Conservation (phyloP, 2,888 invertebrate genomes). For the Drosophila eohydei region DNA sequence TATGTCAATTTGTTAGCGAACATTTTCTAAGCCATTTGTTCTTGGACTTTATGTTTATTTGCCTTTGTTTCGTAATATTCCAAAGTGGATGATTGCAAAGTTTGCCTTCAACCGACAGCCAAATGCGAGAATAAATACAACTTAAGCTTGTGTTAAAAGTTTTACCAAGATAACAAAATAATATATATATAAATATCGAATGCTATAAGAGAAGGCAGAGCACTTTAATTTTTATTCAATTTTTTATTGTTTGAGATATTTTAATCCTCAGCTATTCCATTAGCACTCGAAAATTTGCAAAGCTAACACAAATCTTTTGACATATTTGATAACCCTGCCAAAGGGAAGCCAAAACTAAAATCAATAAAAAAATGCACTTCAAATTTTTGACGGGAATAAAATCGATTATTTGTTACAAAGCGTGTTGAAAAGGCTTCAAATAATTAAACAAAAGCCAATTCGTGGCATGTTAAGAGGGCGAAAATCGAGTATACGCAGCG, state of each 20-base stretch:
- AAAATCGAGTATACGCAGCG: constrained; percentile 40
- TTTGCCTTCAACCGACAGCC: constrained; percentile 23
- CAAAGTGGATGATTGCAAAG: constrained; percentile 63
- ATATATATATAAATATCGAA: constrained; percentile 8
- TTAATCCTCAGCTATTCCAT: constrained; percentile 41
- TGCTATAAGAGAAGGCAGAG: background rate
- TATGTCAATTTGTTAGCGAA: constrained; percentile 69
- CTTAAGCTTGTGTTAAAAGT: constrained; percentile 31
- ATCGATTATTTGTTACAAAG: constrained; percentile 24
- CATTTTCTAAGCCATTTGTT: constrained; percentile 75
- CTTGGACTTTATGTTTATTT: constrained; percentile 65
- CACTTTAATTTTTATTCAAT: constrained; percentile 10
- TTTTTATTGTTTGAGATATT: constrained; percentile 17
- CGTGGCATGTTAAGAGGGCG: constrained; percentile 7
- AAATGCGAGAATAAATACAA: constrained; percentile 30
- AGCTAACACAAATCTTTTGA: constrained; percentile 35
- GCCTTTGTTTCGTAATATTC: constrained; percentile 36
- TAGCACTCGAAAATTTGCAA: constrained; percentile 30
- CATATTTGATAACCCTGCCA: constrained; percentile 22
- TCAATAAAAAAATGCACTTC: constrained; percentile 10
- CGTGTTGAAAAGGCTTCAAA: constrained; percentile 15
- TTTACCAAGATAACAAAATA: background rate
- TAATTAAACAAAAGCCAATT: constrained; percentile 27
- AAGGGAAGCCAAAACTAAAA: constrained; percentile 1
- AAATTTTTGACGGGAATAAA: constrained; percentile 9